Conservation (phyloP, 2,113 vertebrate species). For the Malurus melanocephalus region DNA sequence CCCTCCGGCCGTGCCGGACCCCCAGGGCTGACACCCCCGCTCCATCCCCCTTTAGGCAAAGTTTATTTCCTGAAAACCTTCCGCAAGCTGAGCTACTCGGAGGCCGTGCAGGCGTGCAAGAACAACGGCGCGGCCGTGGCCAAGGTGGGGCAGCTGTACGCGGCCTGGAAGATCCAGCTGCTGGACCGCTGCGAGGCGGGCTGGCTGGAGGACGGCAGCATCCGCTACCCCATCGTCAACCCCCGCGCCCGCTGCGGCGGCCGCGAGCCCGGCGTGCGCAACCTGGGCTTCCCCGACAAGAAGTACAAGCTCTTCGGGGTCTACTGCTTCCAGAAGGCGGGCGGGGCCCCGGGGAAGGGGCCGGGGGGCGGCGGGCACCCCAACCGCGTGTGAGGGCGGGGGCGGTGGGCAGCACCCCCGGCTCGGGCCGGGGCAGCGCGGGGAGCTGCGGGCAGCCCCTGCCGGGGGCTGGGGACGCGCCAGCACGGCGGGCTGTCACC, state of each 20-base stretch:
- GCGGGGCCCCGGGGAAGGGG: neutral
- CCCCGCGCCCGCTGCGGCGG: slow-evolving; percentile 89
- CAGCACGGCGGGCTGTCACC: rapidly evolving
- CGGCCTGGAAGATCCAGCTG: slow-evolving; percentile 92
- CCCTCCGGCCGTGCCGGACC: too few species aligned
- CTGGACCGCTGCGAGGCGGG: slow-evolving; percentile 91
- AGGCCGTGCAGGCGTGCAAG: slow-evolving; percentile 84
- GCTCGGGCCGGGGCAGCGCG: neutral
- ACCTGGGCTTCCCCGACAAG: slow-evolving; percentile 89
- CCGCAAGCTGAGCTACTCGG: slow-evolving; percentile 85
- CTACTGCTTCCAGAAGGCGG: slow-evolving; percentile 80
- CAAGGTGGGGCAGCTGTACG: slow-evolving; percentile 92
- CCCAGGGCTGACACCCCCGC: too few species aligned
- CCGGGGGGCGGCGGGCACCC: slow-evolving; percentile 32
- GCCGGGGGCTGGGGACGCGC: neutral
- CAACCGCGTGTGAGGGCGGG: slow-evolving; percentile 46
- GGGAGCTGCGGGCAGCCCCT: slow-evolving; percentile 36
- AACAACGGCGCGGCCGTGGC: slow-evolving; percentile 79
- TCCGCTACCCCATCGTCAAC: slow-evolving; percentile 94
- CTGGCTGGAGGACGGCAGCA: slow-evolving; percentile 90
- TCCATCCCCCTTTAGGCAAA: slow-evolving; percentile 60
- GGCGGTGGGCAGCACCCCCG: rapidly evolving
- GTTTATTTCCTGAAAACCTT: slow-evolving; percentile 92
- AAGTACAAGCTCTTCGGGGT: slow-evolving; percentile 89
- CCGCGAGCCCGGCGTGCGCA: slow-evolving; percentile 83